Conservation (phyloP, 2,888 invertebrate genomes). For the Aradus depressus region DNA sequence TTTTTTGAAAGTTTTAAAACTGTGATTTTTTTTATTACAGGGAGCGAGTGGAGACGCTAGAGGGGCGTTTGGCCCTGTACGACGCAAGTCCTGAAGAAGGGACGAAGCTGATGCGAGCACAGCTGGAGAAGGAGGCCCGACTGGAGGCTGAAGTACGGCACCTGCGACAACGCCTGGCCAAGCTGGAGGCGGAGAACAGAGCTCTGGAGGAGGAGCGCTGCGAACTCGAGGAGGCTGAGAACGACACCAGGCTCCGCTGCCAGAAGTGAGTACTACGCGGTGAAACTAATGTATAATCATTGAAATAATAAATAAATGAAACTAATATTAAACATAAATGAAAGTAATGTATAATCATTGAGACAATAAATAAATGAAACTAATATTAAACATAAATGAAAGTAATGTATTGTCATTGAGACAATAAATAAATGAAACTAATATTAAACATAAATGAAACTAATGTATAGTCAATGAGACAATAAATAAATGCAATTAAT, state of each 20-base stretch:
- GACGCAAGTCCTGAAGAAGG: constrained; percentile 54
- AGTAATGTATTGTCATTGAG: too few relatives aligned
- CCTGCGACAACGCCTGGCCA: constrained; percentile 42
- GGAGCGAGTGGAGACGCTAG: constrained; percentile 51
- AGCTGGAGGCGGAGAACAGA: constrained; percentile 51
- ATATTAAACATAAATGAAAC: too few relatives aligned
- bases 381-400: too few relatives aligned
- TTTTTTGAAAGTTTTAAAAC: too few relatives aligned
- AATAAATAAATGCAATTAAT: too few relatives aligned
- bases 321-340: too few relatives aligned
- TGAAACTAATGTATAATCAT: too few relatives aligned
- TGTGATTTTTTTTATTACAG: constrained; percentile 49
- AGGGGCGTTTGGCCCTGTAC: constrained; percentile 53
- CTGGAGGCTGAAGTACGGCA: constrained; percentile 42
- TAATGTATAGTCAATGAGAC: too few relatives aligned
- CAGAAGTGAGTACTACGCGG: constrained; percentile 37
- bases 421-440: too few relatives aligned
- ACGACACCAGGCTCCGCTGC: constrained; percentile 54
- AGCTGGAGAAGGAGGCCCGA: constrained; percentile 50
- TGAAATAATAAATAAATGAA: too few relatives aligned
- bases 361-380: too few relatives aligned
- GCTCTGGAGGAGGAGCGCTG: constrained; percentile 58
- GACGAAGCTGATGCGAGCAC: constrained; percentile 48
- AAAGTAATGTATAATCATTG: too few relatives aligned
- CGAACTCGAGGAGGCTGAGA: constrained; percentile 63